Conservation (phyloP, 1,140 invertebrate genomes). For the Rhagoletis zephyria region DNA sequence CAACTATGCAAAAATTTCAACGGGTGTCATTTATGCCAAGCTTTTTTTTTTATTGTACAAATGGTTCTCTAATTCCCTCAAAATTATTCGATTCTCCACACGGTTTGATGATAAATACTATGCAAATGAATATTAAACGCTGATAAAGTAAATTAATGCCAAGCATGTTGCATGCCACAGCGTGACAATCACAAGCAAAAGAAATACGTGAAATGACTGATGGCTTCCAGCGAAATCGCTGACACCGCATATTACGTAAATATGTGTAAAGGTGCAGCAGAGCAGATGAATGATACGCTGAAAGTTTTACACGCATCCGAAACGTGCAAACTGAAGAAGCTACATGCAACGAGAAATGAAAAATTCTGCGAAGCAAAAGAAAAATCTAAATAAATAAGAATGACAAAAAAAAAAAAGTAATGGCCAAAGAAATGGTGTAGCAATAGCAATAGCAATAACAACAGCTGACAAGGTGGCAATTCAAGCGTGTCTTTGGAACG, state of each 20-base stretch:
- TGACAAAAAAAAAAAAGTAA: not conserved
- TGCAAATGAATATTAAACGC: constrained; percentile 25
- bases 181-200: constrained; percentile 22
- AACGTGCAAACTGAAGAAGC: not conserved
- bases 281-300: not conserved
- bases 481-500: not conserved
- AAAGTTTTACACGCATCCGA: not conserved
- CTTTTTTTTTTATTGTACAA: too few relatives aligned
- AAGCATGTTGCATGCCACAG: constrained; percentile 41
- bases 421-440: not conserved
- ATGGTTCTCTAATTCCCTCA: not conserved
- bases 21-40: too few relatives aligned
- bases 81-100: not conserved
- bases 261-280: not conserved
- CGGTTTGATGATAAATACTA: not conserved
- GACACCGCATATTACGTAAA: not conserved
- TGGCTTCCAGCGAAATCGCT: constrained; percentile 19
- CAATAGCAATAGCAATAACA: not conserved
- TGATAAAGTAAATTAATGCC: constrained; percentile 11
- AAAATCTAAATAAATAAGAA: too few relatives aligned
- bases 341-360: not conserved
- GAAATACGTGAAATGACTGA: constrained; percentile 40
- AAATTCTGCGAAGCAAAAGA: not conserved
- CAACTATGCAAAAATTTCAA: too few relatives aligned
- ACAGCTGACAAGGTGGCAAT: not conserved